Percentiles rank a stretch among this genome's conserved stretches.
Conservation (phyloP, 2,888 invertebrate genomes). For the Spilosoma lubricipeda region DNA sequence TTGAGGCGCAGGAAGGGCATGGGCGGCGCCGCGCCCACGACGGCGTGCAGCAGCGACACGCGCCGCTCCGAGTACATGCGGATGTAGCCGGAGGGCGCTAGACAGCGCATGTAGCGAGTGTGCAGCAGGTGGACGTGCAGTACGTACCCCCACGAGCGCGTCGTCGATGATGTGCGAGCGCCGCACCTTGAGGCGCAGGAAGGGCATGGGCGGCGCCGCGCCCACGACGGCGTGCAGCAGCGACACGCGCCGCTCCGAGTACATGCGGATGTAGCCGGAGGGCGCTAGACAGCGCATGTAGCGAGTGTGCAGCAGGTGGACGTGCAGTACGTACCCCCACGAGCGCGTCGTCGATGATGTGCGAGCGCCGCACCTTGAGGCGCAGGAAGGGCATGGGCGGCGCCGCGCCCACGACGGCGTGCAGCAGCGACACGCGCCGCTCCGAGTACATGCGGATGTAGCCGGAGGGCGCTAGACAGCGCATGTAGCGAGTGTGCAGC, state of each 20-base stretch:
- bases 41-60: too few species aligned
- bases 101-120: too few species aligned
- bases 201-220: slow-evolving; percentile 93
- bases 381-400: slow-evolving; percentile 94
- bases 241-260: slow-evolving; percentile 94
- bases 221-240: slow-evolving; percentile 94
- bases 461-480: too few species aligned
- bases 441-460: slow-evolving; percentile 85
- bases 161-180: slow-evolving; percentile 96
- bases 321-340: slow-evolving; percentile 76
- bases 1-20: slow-evolving; percentile 94
- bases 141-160: slow-evolving; percentile 88
- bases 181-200: slow-evolving; percentile 93
- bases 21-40: slow-evolving; percentile 92
- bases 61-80: slow-evolving; percentile 96
- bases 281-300: too few species aligned
- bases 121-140: too few species aligned
- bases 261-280: background rate
- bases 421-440: slow-evolving; percentile 93
- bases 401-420: slow-evolving; percentile 93
- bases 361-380: slow-evolving; percentile 93
- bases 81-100: slow-evolving; percentile 74
- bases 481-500: too few species aligned
- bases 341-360: slow-evolving; percentile 96
- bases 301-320: too few species aligned